Evolutionary conservation across 2,888 invertebrate species (phyloP).

Genomic region (Parnassius apollo): DNA sequence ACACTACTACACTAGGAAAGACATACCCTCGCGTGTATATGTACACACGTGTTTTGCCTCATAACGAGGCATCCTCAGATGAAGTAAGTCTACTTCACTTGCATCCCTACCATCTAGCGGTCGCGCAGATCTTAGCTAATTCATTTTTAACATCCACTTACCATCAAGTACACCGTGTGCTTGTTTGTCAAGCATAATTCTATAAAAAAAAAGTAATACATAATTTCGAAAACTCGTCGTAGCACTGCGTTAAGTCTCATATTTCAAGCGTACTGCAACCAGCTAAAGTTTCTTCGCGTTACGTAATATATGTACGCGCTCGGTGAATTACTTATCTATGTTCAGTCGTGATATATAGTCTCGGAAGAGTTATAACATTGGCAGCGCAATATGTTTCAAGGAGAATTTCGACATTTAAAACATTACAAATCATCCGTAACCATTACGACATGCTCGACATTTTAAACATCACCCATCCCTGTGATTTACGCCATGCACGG

Average conservation of each 20-base stretch:
- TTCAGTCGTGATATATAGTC: constrained; percentile 28
- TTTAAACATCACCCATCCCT: too few relatives aligned
- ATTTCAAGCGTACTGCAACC: constrained; percentile 19
- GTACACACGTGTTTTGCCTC: too few relatives aligned
- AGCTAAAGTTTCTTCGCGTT: constrained; percentile 32
- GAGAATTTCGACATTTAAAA: constrained; percentile 3
- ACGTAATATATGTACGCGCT: constrained; percentile 30
- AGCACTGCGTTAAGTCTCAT: constrained; percentile 13
- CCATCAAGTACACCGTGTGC: too few relatives aligned
- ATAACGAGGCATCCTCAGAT: too few relatives aligned
- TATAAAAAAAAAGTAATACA: background rate
- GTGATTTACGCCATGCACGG: too few relatives aligned
- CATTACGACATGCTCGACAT: background rate
- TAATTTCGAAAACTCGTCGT: constrained; percentile 8
- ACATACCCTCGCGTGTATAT: too few relatives aligned
- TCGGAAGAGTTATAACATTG: constrained; percentile 18
- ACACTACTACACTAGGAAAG: too few relatives aligned
- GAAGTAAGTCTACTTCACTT: too few relatives aligned
- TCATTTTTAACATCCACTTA: too few relatives aligned
- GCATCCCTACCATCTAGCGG: too few relatives aligned
- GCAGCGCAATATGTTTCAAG: background rate
- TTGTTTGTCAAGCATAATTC: too few relatives aligned
- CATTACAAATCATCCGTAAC: constrained; percentile 1
- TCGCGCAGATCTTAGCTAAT: too few relatives aligned
- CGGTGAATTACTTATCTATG: constrained; percentile 34